Evolutionary conservation across 2,888 invertebrate species (phyloP).

Genomic region (Pharmacophagus antenor): DNA sequence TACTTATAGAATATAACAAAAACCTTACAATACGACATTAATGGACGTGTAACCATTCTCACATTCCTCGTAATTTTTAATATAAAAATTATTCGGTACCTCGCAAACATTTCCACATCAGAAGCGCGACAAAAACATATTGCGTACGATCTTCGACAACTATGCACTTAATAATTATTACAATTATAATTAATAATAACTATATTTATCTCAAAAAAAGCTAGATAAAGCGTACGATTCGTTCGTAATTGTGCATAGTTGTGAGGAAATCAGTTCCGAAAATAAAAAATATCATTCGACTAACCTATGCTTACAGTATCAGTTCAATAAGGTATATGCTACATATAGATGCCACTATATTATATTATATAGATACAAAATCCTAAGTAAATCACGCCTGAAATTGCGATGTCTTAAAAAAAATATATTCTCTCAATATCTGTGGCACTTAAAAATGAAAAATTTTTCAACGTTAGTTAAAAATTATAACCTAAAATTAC

Average conservation of each 20-base stretch:
- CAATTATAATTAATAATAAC: background rate
- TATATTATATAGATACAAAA: slow-evolving; percentile 43
- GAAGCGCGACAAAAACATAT: slow-evolving; percentile 16
- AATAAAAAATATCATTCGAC: slow-evolving; percentile 46
- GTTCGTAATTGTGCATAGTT: slow-evolving; percentile 9
- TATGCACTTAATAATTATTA: background rate
- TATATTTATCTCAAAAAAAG: background rate
- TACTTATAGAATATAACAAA: slow-evolving; percentile 62
- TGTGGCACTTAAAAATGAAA: slow-evolving; percentile 38
- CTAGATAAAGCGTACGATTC: background rate
- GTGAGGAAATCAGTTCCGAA: slow-evolving; percentile 9
- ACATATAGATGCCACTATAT: slow-evolving; percentile 44
- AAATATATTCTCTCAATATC: slow-evolving; percentile 39
- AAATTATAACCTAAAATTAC: slow-evolving; percentile 34
- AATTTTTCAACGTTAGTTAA: slow-evolving; percentile 25
- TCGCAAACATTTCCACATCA: slow-evolving; percentile 42
- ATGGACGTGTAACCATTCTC: slow-evolving; percentile 67
- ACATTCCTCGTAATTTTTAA: slow-evolving; percentile 68
- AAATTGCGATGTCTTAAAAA: slow-evolving; percentile 44
- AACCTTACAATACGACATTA: slow-evolving; percentile 46
- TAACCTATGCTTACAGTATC: slow-evolving; percentile 59
- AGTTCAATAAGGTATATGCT: slow-evolving; percentile 48
- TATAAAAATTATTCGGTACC: slow-evolving; percentile 70
- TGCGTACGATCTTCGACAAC: slow-evolving; percentile 17
- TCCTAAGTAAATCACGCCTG: slow-evolving; percentile 37